A percentile compares a stretch with the other conserved stretches of the same genome.
Evolutionary conservation across 2,888 invertebrate genomes (phyloP).

Genomic region (Empis livida): DNA sequence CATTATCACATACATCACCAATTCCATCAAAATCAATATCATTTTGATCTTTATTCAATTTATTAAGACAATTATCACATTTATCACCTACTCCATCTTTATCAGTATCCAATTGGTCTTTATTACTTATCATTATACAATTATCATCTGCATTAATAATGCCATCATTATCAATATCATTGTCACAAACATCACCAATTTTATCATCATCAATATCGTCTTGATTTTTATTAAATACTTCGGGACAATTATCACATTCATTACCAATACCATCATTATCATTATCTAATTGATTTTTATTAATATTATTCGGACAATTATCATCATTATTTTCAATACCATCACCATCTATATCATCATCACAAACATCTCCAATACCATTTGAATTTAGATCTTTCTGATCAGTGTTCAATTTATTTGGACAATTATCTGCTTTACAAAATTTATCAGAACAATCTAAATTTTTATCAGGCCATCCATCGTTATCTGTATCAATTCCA

Average conservation of each 20-base stretch:
- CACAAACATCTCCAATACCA: slow-evolving; percentile 74
- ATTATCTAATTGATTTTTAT: slow-evolving; percentile 70
- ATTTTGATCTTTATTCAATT: slow-evolving; percentile 63
- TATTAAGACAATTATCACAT: slow-evolving; percentile 77
- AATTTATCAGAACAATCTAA: slow-evolving; percentile 58
- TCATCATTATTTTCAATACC: slow-evolving; percentile 58
- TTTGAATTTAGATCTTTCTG: slow-evolving; percentile 81
- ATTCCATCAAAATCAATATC: slow-evolving; percentile 73
- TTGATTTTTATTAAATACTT: too few relatives aligned
- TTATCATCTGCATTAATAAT: slow-evolving; percentile 60
- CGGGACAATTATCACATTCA: slow-evolving; percentile 68
- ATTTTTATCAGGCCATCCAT: slow-evolving; percentile 47
- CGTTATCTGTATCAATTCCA: slow-evolving; percentile 67
- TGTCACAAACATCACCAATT: slow-evolving; percentile 73
- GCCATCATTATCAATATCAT: slow-evolving; percentile 80
- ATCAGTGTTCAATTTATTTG: slow-evolving; percentile 57
- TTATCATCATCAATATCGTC: slow-evolving; percentile 56
- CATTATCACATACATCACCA: slow-evolving; percentile 85
- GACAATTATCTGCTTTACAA: slow-evolving; percentile 81
- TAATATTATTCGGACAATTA: slow-evolving; percentile 59
- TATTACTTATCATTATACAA: slow-evolving; percentile 57
- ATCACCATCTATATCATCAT: slow-evolving; percentile 86
- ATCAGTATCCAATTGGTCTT: slow-evolving; percentile 72
- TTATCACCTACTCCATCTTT: slow-evolving; percentile 75
- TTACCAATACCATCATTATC: slow-evolving; percentile 73